Evolutionary conservation across 2,113 vertebrate genomes (phyloP).

Genomic region (Nesoenas mayeri): DNA sequence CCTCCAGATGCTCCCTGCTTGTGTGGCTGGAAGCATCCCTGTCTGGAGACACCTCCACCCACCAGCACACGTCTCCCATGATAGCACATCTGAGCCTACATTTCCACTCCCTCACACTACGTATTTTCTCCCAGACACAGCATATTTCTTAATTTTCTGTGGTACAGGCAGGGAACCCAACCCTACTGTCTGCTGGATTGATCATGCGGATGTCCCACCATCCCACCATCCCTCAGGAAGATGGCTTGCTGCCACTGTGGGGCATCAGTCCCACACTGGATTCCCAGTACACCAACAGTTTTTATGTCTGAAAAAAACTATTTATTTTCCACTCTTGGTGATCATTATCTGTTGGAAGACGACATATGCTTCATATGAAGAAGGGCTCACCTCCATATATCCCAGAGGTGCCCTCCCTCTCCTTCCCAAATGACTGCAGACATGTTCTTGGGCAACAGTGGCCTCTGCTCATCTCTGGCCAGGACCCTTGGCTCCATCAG

Average conservation of each 20-base stretch:
- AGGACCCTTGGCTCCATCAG: neutral
- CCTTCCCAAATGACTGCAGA: neutral
- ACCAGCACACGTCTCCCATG: neutral
- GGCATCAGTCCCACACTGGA: neutral
- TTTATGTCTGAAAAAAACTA: neutral
- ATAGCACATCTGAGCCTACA: accelerated
- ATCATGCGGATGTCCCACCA: neutral
- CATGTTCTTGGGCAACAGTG: neutral
- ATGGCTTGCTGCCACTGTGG: neutral
- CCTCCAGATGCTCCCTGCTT: neutral
- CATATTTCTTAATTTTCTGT: neutral
- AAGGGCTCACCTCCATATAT: neutral
- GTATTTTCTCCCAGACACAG: neutral
- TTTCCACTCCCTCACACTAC: neutral
- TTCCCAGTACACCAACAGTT: neutral
- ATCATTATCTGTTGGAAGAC: neutral
- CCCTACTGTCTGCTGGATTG: neutral
- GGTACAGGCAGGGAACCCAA: neutral
- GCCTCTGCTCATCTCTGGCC: neutral
- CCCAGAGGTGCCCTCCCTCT: neutral
- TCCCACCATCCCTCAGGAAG: neutral
- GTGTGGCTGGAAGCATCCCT: accelerated
- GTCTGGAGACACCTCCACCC: neutral
- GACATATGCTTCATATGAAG: neutral
- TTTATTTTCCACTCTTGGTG: neutral